Percentiles rank a stretch among this genome's conserved stretches.
phyloP scores from a whole-genome alignment of 2,888 invertebrate species.

The Acrobasis suavella region DNA sequence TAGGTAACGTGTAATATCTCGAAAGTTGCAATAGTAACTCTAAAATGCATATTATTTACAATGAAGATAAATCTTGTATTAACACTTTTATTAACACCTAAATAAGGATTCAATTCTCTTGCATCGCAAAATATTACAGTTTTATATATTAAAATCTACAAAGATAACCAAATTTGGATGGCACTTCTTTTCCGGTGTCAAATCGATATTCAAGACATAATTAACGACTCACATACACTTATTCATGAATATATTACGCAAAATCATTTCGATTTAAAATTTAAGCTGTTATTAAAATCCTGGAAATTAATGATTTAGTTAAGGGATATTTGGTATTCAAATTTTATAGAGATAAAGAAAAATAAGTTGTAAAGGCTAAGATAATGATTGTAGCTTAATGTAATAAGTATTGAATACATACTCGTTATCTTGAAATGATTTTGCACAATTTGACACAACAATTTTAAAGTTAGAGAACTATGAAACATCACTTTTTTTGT shows the following conservation, averaged over 20 bases:
- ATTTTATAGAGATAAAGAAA: too few relatives aligned
- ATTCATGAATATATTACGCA: neutral
- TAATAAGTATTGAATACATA: neutral
- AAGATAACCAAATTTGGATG: conserved; percentile 71
- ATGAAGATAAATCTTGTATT: conserved; percentile 55
- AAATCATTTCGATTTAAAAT: neutral
- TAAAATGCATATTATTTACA: conserved; percentile 50
- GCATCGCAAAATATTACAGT: conserved; percentile 77
- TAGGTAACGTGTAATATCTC: conserved; percentile 16
- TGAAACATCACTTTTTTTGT: conserved; percentile 76
- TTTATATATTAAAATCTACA: conserved; percentile 64
- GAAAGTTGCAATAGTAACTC: conserved; percentile 28
- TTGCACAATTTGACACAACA: conserved; percentile 13
- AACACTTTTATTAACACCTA: conserved; percentile 50
- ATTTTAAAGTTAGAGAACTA: conserved; percentile 50
- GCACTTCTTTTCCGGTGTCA: conserved; percentile 65
- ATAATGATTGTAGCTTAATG: too few relatives aligned
- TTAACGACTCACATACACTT: conserved; percentile 15
- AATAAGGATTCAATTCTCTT: conserved; percentile 80
- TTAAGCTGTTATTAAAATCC: conserved; percentile 16
- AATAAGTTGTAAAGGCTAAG: too few relatives aligned
- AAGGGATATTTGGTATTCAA: too few relatives aligned
- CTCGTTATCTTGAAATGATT: conserved; percentile 3
- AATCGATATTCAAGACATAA: conserved; percentile 41
- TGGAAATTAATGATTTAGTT: neutral